Conservation (phyloP, 2,797 vertebrate genomes). For the Muraenolepis orangiensis region DNA sequence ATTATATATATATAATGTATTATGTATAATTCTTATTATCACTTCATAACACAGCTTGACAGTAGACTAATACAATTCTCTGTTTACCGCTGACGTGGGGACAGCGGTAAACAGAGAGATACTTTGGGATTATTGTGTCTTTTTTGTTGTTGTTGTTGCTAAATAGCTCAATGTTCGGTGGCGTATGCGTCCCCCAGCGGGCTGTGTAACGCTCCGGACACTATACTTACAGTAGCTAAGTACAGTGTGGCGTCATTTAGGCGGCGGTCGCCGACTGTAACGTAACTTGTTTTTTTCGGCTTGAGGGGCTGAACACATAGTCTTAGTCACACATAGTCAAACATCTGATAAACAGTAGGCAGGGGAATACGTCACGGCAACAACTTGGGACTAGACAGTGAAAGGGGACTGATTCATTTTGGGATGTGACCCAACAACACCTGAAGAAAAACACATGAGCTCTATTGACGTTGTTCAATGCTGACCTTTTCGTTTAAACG, state of each 20-base stretch:
- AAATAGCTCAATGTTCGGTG: slow-evolving; percentile 31
- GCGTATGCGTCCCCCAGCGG: slow-evolving; percentile 35
- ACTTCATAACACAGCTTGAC: too few species aligned
- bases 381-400: slow-evolving; percentile 31
- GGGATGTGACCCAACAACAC: slow-evolving; percentile 42
- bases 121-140: not conserved
- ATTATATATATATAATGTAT: too few species aligned
- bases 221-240: slow-evolving; percentile 24
- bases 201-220: slow-evolving; percentile 21
- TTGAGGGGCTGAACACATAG: slow-evolving; percentile 34
- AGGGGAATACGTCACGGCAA: slow-evolving; percentile 21
- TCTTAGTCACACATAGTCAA: slow-evolving; percentile 30
- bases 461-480: slow-evolving; percentile 31
- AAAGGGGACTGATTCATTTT: slow-evolving; percentile 36
- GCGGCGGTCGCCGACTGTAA: not conserved
- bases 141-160: slow-evolving; percentile 1
- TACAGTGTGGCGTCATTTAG: slow-evolving; percentile 10
- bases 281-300: slow-evolving; percentile 37
- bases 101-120: not conserved
- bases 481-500: slow-evolving; percentile 43
- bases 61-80: not conserved
- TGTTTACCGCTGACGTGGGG: too few species aligned
- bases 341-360: slow-evolving; percentile 23
- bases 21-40: too few species aligned
- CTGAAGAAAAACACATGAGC: slow-evolving; percentile 42